Evolutionary conservation across 2,888 invertebrate genomes (phyloP), one percentile per base, ranked within the genome.

Genomic region (Stenchaetothrips biformis): DNA sequence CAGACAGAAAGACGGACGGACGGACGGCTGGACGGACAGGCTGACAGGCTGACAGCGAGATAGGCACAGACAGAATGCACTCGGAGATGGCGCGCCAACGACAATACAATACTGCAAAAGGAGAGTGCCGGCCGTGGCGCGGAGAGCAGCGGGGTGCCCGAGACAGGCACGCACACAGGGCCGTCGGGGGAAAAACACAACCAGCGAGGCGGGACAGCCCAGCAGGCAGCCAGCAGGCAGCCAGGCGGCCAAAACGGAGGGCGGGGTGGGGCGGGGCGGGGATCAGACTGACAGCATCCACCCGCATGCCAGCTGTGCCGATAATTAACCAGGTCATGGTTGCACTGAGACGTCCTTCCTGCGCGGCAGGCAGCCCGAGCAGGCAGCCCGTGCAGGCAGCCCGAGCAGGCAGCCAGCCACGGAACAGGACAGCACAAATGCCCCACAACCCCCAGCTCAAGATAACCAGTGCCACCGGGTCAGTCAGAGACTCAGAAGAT

Each of bases 51-150:
- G 59, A 59, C 18, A 59, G 59, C 7, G 59, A 59, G 59, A 59
- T 16, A 59, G 59, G 37, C 37, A 37, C 37, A 59, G 59, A 59
- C 18, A 59, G 59, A 59, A 18, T 6, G 59, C 59, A 59, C 37
- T 37, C 37, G 37, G 37, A 37, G 37, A 37, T 37, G 37, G 37
- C 37, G 59, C 53, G 25, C 21, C 67, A 74, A 74, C 25, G 67
- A 74, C 67, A 74, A 74, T 74, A 74, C 67, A 74, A 74, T 74
- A 74, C 67, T 9, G 7, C 67, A 74, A 74, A 74, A 37, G 37
- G 37, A 37, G 37, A 37, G 37, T 37, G 37, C 37, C 37, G n/a
- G n/a, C n/a, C n/a, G n/a, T n/a, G n/a, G n/a, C n/a, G 37, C 4
- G 37, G 37, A 1, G 37, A 37, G 37, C 37, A 37, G 37, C 37